These are phyloP conservation scores for Tinamus major DNA, from an alignment of 2,797 vertebrate species.

Conservation along the genomic window DNA sequence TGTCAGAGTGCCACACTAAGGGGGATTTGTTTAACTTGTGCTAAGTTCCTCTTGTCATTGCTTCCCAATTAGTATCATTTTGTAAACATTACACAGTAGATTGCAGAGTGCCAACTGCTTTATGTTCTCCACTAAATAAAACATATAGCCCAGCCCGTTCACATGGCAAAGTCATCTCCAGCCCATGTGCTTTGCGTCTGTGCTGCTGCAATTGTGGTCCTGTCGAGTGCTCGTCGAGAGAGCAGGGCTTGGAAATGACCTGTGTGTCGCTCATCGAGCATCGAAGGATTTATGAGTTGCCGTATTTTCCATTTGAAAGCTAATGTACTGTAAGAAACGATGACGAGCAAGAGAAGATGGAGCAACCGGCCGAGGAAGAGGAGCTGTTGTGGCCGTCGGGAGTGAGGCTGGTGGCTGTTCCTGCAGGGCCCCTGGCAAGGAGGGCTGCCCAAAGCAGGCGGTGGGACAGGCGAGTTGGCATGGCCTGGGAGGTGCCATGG, in stretches of 20 bases:
- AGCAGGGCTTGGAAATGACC: not conserved
- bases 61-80: conserved; percentile 42
- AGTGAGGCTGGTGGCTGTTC: not conserved
- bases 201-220: accelerated
- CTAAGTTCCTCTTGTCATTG: conserved; percentile 31
- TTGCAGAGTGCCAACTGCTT: conserved; percentile 41
- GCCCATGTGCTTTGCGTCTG: not conserved
- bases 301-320: not conserved
- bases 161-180: not conserved
- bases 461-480: conserved; percentile 58
- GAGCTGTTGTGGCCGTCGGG: no score
- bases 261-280: accelerated
- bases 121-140: conserved; percentile 34
- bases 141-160: not conserved
- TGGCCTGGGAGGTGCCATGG: conserved; percentile 64
- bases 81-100: conserved; percentile 34
- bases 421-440: conserved; percentile 69
- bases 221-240: not conserved
- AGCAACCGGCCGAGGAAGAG: no score
- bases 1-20: conserved; percentile 51
- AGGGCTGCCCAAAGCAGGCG: conserved; percentile 66
- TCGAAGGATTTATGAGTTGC: not conserved
- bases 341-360: not conserved
- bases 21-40: conserved; percentile 54
- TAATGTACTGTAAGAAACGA: not conserved